Evolutionary conservation across 2,888 invertebrate genomes (phyloP).

Genomic region (Fragum sueziense): DNA sequence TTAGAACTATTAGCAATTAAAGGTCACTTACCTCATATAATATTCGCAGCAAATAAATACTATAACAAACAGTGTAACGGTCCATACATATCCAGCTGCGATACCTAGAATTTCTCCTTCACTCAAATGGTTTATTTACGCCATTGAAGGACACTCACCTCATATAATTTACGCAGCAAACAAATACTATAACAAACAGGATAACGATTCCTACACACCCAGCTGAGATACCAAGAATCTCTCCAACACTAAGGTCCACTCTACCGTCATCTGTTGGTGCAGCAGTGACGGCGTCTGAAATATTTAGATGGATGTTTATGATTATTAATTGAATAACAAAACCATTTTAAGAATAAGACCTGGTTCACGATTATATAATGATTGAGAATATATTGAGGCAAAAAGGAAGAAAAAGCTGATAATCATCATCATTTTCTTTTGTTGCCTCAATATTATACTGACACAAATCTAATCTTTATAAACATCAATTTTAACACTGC

Average conservation of each 20-base stretch:
- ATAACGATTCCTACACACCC: constrained; percentile 38
- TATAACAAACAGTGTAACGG: constrained; percentile 48
- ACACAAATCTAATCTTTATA: too few species aligned
- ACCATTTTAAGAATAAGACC: too few species aligned
- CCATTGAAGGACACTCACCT: constrained; percentile 50
- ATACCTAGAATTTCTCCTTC: constrained; percentile 35
- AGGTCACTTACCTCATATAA: constrained; percentile 49
- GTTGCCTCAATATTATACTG: too few species aligned
- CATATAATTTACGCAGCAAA: constrained; percentile 46
- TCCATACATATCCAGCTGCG: constrained; percentile 17
- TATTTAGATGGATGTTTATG: too few species aligned
- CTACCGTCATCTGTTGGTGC: not conserved
- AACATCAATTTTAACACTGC: too few species aligned
- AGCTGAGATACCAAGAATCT: constrained; percentile 33
- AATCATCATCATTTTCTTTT: too few species aligned
- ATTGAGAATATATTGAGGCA: too few species aligned
- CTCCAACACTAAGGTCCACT: constrained; percentile 20
- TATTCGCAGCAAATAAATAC: constrained; percentile 42
- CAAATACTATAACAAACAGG: constrained; percentile 43
- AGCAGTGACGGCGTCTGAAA: constrained; percentile 26
- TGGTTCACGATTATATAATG: too few species aligned
- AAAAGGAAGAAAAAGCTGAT: too few species aligned
- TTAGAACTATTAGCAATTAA: too few species aligned
- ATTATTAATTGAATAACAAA: too few species aligned
- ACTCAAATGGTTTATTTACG: too few species aligned